These are phyloP conservation scores for Sphecodes monilicornis DNA, from an alignment of 2,888 invertebrate genomes.

Conservation along the genomic window DNA sequence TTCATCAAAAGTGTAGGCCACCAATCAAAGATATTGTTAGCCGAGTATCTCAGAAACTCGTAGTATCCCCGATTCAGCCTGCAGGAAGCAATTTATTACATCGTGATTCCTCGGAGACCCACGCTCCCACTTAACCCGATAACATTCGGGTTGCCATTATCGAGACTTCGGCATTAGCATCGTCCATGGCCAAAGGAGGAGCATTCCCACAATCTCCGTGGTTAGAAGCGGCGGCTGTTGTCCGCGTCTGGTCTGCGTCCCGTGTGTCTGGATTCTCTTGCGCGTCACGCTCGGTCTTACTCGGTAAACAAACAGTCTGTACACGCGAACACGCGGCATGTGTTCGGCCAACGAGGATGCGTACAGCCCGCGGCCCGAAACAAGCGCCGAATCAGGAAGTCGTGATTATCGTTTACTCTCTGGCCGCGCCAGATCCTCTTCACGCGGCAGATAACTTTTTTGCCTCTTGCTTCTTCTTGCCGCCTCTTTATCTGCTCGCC, in stretches of 20 bases:
- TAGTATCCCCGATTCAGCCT: background rate
- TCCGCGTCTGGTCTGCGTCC: constrained; percentile 20
- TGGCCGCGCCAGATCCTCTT: constrained; percentile 47
- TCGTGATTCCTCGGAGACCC: constrained; percentile 40
- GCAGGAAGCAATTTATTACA: constrained; percentile 51
- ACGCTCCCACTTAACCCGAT: constrained; percentile 46
- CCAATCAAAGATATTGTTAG: background rate
- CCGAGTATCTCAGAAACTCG: background rate
- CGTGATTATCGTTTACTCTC: constrained; percentile 62
- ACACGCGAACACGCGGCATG: constrained; percentile 37
- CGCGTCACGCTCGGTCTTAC: background rate
- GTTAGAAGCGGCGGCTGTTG: background rate
- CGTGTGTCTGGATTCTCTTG: constrained; percentile 17
- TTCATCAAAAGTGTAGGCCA: background rate
- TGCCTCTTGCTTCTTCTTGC: background rate
- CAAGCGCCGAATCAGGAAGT: constrained; percentile 52
- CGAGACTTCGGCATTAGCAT: constrained; percentile 23
- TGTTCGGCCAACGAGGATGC: constrained; percentile 17
- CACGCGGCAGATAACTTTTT: constrained; percentile 59
- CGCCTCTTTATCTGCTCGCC: constrained; percentile 34
- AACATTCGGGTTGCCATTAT: constrained; percentile 44
- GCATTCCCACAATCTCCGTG: constrained; percentile 13
- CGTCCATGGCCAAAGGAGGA: background rate
- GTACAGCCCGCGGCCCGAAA: constrained; percentile 1
- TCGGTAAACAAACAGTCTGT: constrained; percentile 47